Evolutionary conservation across 2,888 invertebrate species (phyloP), one percentile per base, ranked within the genome.

Genomic region (Drosophila siamana): DNA sequence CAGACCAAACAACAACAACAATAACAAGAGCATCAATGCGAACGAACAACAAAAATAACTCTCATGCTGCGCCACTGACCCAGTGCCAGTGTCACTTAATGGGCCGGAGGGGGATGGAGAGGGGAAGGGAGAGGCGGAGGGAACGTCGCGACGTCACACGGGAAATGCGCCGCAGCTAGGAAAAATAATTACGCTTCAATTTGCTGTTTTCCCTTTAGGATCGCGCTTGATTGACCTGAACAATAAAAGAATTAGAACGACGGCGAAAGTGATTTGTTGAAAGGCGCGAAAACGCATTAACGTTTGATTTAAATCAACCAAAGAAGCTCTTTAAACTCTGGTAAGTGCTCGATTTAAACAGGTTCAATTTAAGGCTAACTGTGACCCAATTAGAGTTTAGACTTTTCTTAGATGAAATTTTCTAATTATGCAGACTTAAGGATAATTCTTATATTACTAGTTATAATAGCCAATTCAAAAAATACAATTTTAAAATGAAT

Each of bases 101-200:
- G 66, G 72, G 33, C 33, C 4, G n/a, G 11, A 33, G 33, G 33
- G 4, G 30, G 30, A 11, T 1, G 11, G 30, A 3, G 4, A 11
- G 30, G 30, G n/a, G n/a, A 1, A 28, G 28, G 28, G 9, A n/a
- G 28, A 28, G 28, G 8, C 9, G 30, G 4, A 4, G 33, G 4
- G 33, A 48, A 11, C 24, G 15, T 4, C 52, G 40, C 74, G 62
- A 63, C 84, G 82, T 78, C 82, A 81, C 85, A 67, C 63, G 74
- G 86, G 85, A 83, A 87, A 83, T 88, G 83, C 83, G 83, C 64
- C 88, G 83, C 74, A 88, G 80, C 74, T 41, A 47, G 68, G 55
- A 55, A 44, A 87, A 83, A 83, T 88, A 83, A 83, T 83, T 83
- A 83, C 83, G 88, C 86, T 86, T 88, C 88, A 88, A 75, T 83